Conservation (phyloP, 2,888 invertebrate species). For the Ypsolopha sequella region DNA sequence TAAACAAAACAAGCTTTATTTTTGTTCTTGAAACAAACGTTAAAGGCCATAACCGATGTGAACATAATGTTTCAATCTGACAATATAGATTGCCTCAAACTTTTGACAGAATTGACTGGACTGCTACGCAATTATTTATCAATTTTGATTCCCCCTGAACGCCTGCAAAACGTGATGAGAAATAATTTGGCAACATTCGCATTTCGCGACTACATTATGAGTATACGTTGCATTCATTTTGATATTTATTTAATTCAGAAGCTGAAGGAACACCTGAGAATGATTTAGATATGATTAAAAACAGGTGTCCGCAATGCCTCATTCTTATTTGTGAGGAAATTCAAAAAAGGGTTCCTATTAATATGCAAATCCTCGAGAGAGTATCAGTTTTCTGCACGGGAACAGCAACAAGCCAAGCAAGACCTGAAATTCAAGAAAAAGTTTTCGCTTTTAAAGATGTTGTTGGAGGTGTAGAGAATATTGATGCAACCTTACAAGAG, state of each 20-base stretch:
- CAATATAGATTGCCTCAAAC: conserved; percentile 4
- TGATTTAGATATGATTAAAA: background rate
- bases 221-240: background rate
- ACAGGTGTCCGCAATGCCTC: background rate
- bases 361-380: conserved; percentile 2
- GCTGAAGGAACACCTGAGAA: too few relatives aligned
- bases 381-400: too few relatives aligned
- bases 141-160: conserved; percentile 3
- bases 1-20: background rate
- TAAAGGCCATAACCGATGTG: conserved; percentile 8
- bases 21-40: too few relatives aligned
- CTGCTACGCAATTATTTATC: conserved; percentile 2
- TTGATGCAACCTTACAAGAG: too few relatives aligned
- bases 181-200: conserved; percentile 1
- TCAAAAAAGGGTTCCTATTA: background rate
- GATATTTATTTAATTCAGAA: too few relatives aligned
- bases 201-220: conserved; percentile 1
- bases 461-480: too few relatives aligned
- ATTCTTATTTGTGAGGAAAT: background rate
- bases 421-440: too few relatives aligned
- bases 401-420: too few relatives aligned
- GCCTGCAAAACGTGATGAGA: conserved; percentile 6
- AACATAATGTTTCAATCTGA: conserved; percentile 8
- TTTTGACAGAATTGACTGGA: conserved; percentile 4
- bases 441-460: too few relatives aligned